phyloP scores from a whole-genome alignment of 2,888 invertebrate species.

The Cepaea hortensis region DNA sequence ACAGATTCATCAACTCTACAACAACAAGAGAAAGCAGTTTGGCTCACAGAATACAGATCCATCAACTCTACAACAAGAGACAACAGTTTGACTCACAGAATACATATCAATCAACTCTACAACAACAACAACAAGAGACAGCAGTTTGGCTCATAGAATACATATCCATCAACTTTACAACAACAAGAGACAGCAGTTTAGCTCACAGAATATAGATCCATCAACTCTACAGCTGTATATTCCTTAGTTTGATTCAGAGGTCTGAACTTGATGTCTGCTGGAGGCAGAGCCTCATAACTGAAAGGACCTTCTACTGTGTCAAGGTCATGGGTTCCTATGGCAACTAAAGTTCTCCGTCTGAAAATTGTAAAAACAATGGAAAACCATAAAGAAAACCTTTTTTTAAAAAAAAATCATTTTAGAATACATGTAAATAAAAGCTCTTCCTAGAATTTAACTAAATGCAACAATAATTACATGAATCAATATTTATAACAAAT shows the following conservation, averaged over 20 bases:
- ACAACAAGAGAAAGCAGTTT: too few relatives aligned
- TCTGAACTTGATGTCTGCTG: constrained; percentile 89
- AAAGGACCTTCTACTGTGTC: constrained; percentile 93
- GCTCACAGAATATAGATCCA: constrained; percentile 89
- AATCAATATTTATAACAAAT: too few relatives aligned
- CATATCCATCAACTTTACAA: too few relatives aligned
- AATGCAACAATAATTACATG: too few relatives aligned
- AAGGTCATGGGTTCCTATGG: constrained; percentile 98
- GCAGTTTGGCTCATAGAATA: too few relatives aligned
- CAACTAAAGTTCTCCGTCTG: constrained; percentile 88
- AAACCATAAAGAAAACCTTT: not conserved
- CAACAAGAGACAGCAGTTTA: too few relatives aligned
- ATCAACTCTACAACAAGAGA: constrained; percentile 86
- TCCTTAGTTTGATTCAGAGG: constrained; percentile 93
- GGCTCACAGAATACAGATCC: constrained; percentile 86
- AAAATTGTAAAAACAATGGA: not conserved
- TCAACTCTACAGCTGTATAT: constrained; percentile 88
- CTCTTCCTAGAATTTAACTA: not conserved
- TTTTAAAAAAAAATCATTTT: not conserved
- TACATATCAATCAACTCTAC: too few relatives aligned
- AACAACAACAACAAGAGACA: too few relatives aligned
- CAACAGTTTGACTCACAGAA: too few relatives aligned
- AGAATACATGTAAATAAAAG: not conserved
- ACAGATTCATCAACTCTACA: too few relatives aligned
- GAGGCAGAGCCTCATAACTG: constrained; percentile 91